Evolutionary conservation across 2,797 vertebrate species (phyloP).

Genomic region (Molossus molossus): DNA sequence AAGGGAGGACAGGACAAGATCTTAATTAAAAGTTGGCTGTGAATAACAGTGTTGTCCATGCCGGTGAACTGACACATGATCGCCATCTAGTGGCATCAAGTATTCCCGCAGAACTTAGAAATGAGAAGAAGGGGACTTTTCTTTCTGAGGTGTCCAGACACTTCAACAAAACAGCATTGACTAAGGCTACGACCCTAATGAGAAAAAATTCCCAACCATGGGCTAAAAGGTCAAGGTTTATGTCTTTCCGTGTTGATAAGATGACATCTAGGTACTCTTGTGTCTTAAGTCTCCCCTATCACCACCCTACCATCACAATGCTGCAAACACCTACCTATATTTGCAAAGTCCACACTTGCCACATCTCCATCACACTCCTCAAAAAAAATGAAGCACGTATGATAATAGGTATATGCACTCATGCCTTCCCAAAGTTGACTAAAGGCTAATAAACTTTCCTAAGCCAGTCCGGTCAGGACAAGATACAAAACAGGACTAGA

Average conservation of each 20-base stretch:
- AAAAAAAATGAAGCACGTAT: not conserved
- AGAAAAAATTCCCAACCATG: not conserved
- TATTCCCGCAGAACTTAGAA: not conserved
- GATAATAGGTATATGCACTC: not conserved
- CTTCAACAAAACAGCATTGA: not conserved
- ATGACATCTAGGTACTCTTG: not conserved
- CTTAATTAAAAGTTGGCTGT: not conserved
- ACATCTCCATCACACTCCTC: not conserved
- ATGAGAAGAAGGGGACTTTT: not conserved
- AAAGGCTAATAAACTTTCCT: not conserved
- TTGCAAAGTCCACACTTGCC: not conserved
- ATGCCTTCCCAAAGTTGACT: not conserved
- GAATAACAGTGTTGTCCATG: not conserved
- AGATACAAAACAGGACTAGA: not conserved
- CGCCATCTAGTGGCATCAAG: slow-evolving; percentile 66
- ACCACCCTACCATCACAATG: not conserved
- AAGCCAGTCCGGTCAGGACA: not conserved
- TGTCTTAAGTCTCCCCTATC: not conserved
- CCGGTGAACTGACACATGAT: not conserved
- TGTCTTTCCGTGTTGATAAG: not conserved
- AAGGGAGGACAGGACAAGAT: not conserved
- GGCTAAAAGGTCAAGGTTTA: not conserved
- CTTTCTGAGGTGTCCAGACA: not conserved
- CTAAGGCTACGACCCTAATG: not conserved
- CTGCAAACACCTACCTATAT: not conserved